Base-by-base conservation (phyloP, 2,797 vertebrate genomes). In the Myiotriccus ornatus region DNA sequence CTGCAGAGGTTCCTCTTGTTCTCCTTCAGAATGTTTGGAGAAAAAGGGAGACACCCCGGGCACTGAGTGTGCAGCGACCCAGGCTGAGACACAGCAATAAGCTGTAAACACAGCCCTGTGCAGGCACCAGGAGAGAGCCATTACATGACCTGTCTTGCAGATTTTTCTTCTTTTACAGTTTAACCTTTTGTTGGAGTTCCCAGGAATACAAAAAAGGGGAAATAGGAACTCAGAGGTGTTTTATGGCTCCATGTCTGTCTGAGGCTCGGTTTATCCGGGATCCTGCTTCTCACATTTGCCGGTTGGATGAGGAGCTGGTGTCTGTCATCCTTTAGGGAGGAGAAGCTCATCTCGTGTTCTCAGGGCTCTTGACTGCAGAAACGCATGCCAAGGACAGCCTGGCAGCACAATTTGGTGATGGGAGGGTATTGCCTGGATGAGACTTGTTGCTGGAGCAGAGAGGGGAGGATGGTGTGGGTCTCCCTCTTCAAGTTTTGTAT, bases 211-310 rank as follows among this genome's bases (percentile, higher is more conserved):
- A 25, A 23, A 30, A 47, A 23, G 19, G 15, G 32, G 14, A 19
- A 37, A 14, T 9, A 28, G 82, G 41, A 71, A 55, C 35, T 8
- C 18, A 24, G 41, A 50, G 53, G 17, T n/a, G 34, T 41, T 77
- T 55, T 8, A 0, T 50, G 49, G n/a, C 22, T 69, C 35, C 0
- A 0, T 5, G 10, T 14, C 14, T 68, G 65, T 9, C 39, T 60
- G 74, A 0, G 0, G 55, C 41, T 74, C 0, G 0, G 30, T 75
- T 55, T 35, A 7, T 7, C 13, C 1, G 0, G 56, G 46, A 23
- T 18, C 25, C 37, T 2, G 14, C 9, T 20, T 44, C 46, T 74
- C 1, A 0, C 43, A 50, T 46, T 37, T 24, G 60, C 49, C 39
- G 56, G 23, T 6, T 49, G 87, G 56, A 22, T 37, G 59, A 55